Conservation (phyloP, 2,113 vertebrate genomes). For the Emydura subglobosa region DNA sequence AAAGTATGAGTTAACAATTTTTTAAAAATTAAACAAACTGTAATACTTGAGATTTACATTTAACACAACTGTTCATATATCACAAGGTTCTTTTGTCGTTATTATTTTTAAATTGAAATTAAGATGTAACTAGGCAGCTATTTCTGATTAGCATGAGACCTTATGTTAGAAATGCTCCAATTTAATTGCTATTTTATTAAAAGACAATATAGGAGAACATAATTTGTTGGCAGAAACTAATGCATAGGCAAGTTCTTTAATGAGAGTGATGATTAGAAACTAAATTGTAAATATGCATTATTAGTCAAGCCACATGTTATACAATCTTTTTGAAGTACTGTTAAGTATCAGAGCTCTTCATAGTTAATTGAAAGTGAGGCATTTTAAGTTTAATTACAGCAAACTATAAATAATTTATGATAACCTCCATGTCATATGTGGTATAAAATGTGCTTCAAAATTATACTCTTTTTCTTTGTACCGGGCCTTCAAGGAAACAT, state of each 20-base stretch:
- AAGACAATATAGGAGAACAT: constrained; percentile 45
- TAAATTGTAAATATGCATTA: constrained; percentile 2
- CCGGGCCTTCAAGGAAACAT: constrained; percentile 39
- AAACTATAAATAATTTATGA: constrained; percentile 29
- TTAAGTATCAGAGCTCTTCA: constrained; percentile 33
- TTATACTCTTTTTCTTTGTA: not conserved
- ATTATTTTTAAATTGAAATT: not conserved
- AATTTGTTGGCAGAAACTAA: constrained; percentile 42
- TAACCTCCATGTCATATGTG: not conserved
- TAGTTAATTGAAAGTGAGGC: not conserved
- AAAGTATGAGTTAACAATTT: not conserved
- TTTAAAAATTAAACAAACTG: not conserved
- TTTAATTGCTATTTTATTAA: constrained; percentile 50
- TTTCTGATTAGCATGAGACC: constrained; percentile 44
- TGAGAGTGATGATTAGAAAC: constrained; percentile 32
- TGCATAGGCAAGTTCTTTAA: constrained; percentile 28
- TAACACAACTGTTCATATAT: not conserved
- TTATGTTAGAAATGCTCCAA: constrained; percentile 44
- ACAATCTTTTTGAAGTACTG: constrained; percentile 13
- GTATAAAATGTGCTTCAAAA: constrained; percentile 10
- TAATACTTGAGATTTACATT: not conserved
- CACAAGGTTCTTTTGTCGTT: not conserved
- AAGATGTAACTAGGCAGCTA: not conserved
- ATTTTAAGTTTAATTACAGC: constrained; percentile 27
- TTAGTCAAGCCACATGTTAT: not conserved